Percentiles rank a stretch among this genome's conserved stretches.
Evolutionary conservation across 2,888 invertebrate genomes (phyloP).

Genomic region (Allacma fusca): DNA sequence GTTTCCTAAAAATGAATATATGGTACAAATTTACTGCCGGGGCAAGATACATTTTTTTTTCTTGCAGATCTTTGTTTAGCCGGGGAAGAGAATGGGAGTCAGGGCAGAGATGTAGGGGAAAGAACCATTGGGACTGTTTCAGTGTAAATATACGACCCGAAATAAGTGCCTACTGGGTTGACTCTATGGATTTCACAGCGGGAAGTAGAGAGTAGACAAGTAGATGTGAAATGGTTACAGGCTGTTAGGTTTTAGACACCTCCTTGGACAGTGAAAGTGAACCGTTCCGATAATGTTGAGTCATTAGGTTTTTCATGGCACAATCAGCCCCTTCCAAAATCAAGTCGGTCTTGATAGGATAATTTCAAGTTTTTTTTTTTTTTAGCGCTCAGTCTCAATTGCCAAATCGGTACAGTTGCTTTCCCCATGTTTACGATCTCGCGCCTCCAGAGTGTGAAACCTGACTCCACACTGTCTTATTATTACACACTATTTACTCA

Average conservation of each 20-base stretch:
- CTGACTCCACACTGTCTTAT: not conserved
- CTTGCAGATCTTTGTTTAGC: slow-evolving; percentile 1
- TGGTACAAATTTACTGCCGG: slow-evolving; percentile 14
- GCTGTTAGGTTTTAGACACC: slow-evolving; percentile 23
- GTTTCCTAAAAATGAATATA: slow-evolving; percentile 24
- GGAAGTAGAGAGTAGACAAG: slow-evolving; percentile 5
- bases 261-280: slow-evolving; percentile 19
- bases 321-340: slow-evolving; percentile 1
- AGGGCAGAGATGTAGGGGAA: not conserved
- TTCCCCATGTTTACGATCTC: too few relatives aligned
- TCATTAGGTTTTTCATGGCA: slow-evolving; percentile 12
- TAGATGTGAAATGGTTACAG: slow-evolving; percentile 23
- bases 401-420: too few relatives aligned
- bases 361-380: not conserved
- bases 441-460: not conserved
- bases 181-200: slow-evolving; percentile 18
- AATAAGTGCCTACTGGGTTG: slow-evolving; percentile 6
- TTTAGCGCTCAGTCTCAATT: not conserved
- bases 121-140: not conserved
- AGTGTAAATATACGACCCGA: slow-evolving; percentile 12
- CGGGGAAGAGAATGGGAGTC: not conserved
- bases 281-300: slow-evolving; percentile 2
- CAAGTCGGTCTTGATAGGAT: not conserved
- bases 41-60: not conserved
- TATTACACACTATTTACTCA: not conserved